Evolutionary conservation across 2,113 vertebrate genomes (phyloP), one percentile per base, ranked within the genome.

Genomic region (Fukomys damarensis): DNA sequence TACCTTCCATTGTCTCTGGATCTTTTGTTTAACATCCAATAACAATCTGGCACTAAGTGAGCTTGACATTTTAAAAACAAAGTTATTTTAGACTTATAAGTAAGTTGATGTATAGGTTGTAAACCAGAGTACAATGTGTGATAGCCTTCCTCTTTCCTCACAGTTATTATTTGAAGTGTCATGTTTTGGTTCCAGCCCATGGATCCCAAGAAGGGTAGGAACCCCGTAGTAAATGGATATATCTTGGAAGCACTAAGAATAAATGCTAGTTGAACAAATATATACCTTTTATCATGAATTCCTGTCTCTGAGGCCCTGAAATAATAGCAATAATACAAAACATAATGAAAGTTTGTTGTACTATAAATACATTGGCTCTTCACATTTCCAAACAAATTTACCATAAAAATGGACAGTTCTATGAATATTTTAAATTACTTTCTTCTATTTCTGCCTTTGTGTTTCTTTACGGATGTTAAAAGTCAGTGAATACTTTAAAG

Each of bases 31-130:
- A 84, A 96, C 96, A 95, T 96, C 77, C 92, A 96, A 97, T 95
- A 95, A 96, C 93, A 87, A 20, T 74, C 91, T 98, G 98, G 95
- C 93, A 96, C 95, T 61, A 13, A 61, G 61, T n/a, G n/a, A 94
- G 65, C 87, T 66, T 74, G 49, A 86, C 0, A 1, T 91, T 96
- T 96, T 79, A 61, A 87, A 95, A 94, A 76, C 22, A 4, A 94
- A 96, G 95, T 95, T 90, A 96, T 95, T 95, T 97, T 98, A 96
- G 93, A 95, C 95, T 96, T 86, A 85, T 91, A 86, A 97, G 76
- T 94, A 97, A 86, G 85, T 94, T 95, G 93, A 30, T 52, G 81
- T 91, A 54, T 92, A 38, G 84, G 92, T 94, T 96, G 41, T 70
- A 95, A 98, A 93, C 94, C 96, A 97, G 81, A 96, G 41, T 6